phyloP scores from a whole-genome alignment of 2,797 vertebrate species.

The Ctenopoma multispine region DNA sequence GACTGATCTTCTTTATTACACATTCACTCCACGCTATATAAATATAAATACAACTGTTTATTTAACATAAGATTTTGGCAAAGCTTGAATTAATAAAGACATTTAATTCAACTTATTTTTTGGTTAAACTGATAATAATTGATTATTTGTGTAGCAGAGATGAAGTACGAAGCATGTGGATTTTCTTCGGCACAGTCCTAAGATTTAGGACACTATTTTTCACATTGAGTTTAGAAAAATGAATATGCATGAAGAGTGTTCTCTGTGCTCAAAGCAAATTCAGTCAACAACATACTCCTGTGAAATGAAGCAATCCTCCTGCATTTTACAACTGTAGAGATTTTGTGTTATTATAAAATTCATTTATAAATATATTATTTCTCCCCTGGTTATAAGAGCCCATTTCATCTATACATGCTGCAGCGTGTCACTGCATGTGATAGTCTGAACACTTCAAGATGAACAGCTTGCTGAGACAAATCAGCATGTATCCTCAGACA shows the following conservation, averaged over 20 bases:
- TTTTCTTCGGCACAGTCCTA: constrained; percentile 2
- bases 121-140: constrained; percentile 12
- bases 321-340: not conserved
- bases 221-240: not conserved
- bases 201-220: constrained; percentile 16
- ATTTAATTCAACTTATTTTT: not conserved
- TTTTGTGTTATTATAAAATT: constrained; percentile 5
- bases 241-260: not conserved
- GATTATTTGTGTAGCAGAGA: not conserved
- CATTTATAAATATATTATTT: constrained; percentile 12
- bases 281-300: not conserved
- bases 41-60: not conserved
- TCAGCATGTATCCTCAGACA: constrained; percentile 64
- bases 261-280: not conserved
- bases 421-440: constrained; percentile 15
- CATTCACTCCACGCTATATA: not conserved
- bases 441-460: constrained; percentile 45
- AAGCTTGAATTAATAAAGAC: not conserved
- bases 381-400: constrained; percentile 6
- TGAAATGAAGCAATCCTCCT: not conserved
- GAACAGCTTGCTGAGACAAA: constrained; percentile 54
- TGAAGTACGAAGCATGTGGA: not conserved
- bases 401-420: constrained; percentile 19
- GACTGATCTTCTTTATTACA: not conserved
- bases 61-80: not conserved